phyloP scores from a whole-genome alignment of 2,888 invertebrate species.

The Plemyria rubiginata region DNA sequence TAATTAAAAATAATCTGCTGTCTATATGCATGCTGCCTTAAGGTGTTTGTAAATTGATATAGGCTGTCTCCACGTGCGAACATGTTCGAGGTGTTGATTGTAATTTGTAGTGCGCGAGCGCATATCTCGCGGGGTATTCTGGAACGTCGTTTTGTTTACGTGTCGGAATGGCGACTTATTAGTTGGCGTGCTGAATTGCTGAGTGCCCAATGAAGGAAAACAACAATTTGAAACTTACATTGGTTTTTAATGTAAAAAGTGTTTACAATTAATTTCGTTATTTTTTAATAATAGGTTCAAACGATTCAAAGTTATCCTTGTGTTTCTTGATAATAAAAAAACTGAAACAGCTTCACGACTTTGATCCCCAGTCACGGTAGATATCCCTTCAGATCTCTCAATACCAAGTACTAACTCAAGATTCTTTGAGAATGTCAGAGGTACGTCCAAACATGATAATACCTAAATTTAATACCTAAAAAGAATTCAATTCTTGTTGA shows the following conservation, averaged over 20 bases:
- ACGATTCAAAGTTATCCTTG: too few species aligned
- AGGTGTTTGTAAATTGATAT: conserved; percentile 78
- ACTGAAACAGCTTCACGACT: too few species aligned
- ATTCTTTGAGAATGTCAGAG: too few species aligned
- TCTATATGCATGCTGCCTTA: conserved; percentile 35
- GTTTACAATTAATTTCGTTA: too few species aligned
- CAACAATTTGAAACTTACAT: neutral
- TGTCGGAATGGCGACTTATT: conserved; percentile 25
- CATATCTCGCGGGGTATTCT: conserved; percentile 66
- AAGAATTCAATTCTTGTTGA: too few species aligned
- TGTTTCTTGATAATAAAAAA: too few species aligned
- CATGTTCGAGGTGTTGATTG: conserved; percentile 81
- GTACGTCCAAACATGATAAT: too few species aligned
- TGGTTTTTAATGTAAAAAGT: neutral
- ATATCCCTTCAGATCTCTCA: too few species aligned
- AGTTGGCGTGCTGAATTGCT: conserved; percentile 1
- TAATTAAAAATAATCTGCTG: conserved; percentile 6
- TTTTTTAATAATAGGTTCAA: too few species aligned
- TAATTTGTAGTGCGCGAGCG: conserved; percentile 81
- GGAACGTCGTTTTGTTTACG: conserved; percentile 43
- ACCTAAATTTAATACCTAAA: too few species aligned
- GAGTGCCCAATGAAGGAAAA: neutral
- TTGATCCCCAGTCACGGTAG: too few species aligned
- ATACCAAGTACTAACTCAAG: too few species aligned
- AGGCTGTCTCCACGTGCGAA: conserved; percentile 77